These are phyloP conservation scores for Onthophagus sagittarius DNA, from an alignment of 2,888 invertebrate genomes.

Conservation along the genomic window DNA sequence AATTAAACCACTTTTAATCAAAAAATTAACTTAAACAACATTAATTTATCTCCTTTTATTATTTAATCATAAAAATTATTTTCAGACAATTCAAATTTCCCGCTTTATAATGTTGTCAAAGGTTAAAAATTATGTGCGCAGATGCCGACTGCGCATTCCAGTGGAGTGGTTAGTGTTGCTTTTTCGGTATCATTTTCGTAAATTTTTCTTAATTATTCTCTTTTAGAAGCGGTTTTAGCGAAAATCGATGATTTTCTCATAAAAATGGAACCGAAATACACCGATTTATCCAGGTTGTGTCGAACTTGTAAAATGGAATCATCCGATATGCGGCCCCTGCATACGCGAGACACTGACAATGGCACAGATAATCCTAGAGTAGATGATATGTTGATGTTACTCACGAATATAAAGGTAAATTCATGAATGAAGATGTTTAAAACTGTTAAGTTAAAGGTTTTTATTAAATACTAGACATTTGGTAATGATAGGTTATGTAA, in stretches of 20 bases:
- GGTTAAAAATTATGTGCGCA: constrained; percentile 12
- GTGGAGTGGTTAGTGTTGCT: constrained; percentile 21
- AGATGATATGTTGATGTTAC: constrained; percentile 52
- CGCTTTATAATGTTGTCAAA: neutral
- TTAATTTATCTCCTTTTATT: too few relatives aligned
- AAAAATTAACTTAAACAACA: too few relatives aligned
- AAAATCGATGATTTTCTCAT: constrained; percentile 5
- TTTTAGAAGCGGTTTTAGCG: neutral
- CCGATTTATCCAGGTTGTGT: constrained; percentile 45
- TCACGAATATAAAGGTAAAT: constrained; percentile 46
- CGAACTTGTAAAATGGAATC: constrained; percentile 43
- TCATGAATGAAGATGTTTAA: neutral
- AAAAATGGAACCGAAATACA: constrained; percentile 37
- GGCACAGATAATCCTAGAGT: constrained; percentile 44
- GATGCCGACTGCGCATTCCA: constrained; percentile 7
- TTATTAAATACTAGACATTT: too few relatives aligned
- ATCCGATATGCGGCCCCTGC: constrained; percentile 43
- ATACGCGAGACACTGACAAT: constrained; percentile 38
- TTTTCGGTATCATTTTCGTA: constrained; percentile 8
- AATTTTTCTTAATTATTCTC: neutral
- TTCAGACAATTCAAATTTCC: constrained; percentile 1
- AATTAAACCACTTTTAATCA: too few relatives aligned
- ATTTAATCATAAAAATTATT: too few relatives aligned
- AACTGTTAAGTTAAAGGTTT: too few relatives aligned
- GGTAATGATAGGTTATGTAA: too few relatives aligned